Evolutionary conservation across 2,888 invertebrate genomes (phyloP).

Genomic region (Encarsia formosa): DNA sequence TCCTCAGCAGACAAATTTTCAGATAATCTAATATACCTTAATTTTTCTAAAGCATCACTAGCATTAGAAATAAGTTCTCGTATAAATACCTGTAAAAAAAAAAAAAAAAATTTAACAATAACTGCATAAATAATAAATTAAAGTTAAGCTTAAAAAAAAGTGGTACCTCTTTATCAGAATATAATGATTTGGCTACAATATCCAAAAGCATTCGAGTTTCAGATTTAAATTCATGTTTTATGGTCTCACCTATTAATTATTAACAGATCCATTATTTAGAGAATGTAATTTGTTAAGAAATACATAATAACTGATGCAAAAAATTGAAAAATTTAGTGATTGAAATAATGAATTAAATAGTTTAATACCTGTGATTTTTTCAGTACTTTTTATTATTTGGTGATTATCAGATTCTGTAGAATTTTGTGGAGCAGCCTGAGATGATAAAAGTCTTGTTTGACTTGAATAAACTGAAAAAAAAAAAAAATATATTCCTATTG

Average conservation of each 20-base stretch:
- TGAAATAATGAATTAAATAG: neutral
- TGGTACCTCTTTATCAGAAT: constrained; percentile 90
- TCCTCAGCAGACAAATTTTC: constrained; percentile 51
- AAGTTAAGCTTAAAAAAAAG: neutral
- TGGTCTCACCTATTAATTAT: constrained; percentile 55
- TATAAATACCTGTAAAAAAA: constrained; percentile 73
- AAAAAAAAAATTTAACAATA: neutral
- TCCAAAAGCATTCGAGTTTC: constrained; percentile 93
- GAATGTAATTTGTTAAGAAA: too few relatives aligned
- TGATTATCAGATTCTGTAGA: constrained; percentile 53
- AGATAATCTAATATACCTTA: constrained; percentile 72
- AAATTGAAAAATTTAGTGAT: constrained; percentile 1
- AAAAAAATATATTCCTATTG: too few relatives aligned
- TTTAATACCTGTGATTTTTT: constrained; percentile 56
- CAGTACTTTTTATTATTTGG: constrained; percentile 60
- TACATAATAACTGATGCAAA: constrained; percentile 3
- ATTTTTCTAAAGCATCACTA: constrained; percentile 94
- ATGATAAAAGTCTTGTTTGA: constrained; percentile 35
- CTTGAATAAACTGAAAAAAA: constrained; percentile 25
- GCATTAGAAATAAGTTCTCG: constrained; percentile 95
- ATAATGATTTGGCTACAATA: constrained; percentile 94
- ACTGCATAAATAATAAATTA: neutral
- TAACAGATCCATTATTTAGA: too few relatives aligned
- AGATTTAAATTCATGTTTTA: constrained; percentile 89
- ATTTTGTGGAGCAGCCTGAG: constrained; percentile 44